phyloP scores from a whole-genome alignment of 2,888 invertebrate genomes.

The Venusia cambrica region DNA sequence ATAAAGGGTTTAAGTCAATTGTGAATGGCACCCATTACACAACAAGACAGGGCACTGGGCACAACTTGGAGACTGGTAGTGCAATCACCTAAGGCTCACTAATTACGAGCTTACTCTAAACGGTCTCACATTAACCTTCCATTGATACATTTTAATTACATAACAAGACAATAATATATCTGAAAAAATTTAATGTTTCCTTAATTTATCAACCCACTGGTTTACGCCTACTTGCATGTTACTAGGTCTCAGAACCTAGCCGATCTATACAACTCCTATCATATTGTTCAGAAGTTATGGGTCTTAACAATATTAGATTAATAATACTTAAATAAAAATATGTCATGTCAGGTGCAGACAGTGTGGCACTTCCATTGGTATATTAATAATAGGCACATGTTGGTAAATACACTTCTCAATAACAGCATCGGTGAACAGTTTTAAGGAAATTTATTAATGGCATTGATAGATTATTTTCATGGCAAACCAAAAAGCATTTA shows the following conservation, averaged over 20 bases:
- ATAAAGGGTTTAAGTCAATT: constrained; percentile 50
- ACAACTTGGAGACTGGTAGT: constrained; percentile 55
- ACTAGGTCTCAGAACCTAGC: constrained; percentile 57
- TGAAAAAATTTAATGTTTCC: constrained; percentile 79
- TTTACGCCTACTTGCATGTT: constrained; percentile 66
- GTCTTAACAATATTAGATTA: constrained; percentile 47
- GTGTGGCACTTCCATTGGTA: constrained; percentile 38
- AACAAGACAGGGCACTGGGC: constrained; percentile 25
- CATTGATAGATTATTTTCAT: constrained; percentile 32
- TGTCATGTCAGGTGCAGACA: constrained; percentile 63
- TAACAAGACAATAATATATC: constrained; percentile 82
- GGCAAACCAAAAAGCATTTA: constrained; percentile 39
- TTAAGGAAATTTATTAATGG: constrained; percentile 28
- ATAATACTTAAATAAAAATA: constrained; percentile 51
- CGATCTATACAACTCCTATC: constrained; percentile 51
- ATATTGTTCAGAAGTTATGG: constrained; percentile 62
- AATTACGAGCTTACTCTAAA: constrained; percentile 69
- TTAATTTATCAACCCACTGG: constrained; percentile 77
- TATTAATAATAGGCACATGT: constrained; percentile 33
- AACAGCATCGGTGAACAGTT: constrained; percentile 18
- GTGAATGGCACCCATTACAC: constrained; percentile 33
- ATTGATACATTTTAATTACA: constrained; percentile 79
- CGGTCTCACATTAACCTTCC: constrained; percentile 60
- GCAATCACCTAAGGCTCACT: constrained; percentile 72
- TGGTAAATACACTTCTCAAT: constrained; percentile 27